A percentile compares a stretch with the other conserved stretches of the same genome.
Conservation (phyloP, 35 echinoderm and acorn worm species). For the Stichopus chloronotus region DNA sequence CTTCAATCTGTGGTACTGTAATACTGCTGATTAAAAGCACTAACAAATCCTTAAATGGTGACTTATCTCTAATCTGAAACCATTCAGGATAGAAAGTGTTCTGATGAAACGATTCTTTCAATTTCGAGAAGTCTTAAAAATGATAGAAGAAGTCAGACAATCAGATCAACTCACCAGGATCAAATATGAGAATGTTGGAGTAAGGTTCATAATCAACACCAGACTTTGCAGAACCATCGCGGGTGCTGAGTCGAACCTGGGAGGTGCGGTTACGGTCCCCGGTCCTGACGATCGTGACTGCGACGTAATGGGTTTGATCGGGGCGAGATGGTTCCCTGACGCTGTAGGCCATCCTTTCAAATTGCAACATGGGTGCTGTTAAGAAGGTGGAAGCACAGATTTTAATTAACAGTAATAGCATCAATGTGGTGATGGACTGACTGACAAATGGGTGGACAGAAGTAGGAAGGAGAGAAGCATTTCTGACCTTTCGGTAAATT, state of each 20-base stretch:
- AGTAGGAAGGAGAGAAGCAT: neutral
- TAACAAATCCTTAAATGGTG: no score
- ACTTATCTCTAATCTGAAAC: no score
- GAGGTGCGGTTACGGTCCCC: conserved; percentile 96
- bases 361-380: conserved; percentile 88
- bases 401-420: neutral
- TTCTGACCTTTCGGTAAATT: neutral
- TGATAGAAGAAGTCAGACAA: neutral
- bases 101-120: neutral
- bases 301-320: conserved; percentile 64
- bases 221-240: conserved; percentile 96
- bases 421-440: neutral
- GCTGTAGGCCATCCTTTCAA: conserved; percentile 94
- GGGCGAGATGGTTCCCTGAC: conserved; percentile 81
- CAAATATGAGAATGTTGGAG: conserved; percentile 80
- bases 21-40: no score
- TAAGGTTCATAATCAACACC: conserved; percentile 95
- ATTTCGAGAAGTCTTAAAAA: neutral
- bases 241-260: conserved; percentile 82
- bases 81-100: no score
- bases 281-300: conserved; percentile 80
- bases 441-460: neutral
- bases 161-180: conserved; percentile 74
- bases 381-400: neutral
- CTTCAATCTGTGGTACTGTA: no score